Conservation (phyloP, 2,797 vertebrate species). For the Sebastes baramenuke region DNA sequence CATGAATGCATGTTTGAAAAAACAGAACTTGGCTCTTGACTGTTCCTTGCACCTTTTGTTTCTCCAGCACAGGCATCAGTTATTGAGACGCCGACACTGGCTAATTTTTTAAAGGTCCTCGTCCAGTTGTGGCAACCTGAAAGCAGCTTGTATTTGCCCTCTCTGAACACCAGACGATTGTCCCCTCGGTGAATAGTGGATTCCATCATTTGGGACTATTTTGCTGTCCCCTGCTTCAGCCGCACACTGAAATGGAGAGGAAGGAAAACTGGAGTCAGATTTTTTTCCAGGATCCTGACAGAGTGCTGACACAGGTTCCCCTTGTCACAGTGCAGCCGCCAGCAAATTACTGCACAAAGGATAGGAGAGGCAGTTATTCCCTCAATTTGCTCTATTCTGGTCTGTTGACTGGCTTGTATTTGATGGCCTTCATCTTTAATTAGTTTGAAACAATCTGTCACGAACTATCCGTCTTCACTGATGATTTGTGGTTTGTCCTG, state of each 20-base stretch:
- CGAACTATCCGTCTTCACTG: not conserved
- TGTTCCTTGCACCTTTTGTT: slow-evolving; percentile 32
- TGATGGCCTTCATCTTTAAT: not conserved
- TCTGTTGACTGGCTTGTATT: slow-evolving; percentile 4
- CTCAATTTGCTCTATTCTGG: not conserved
- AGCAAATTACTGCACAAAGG: slow-evolving; percentile 50
- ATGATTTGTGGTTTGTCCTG: not conserved
- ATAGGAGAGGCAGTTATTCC: slow-evolving; percentile 21
- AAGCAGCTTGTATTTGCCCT: not conserved
- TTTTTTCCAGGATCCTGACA: slow-evolving; percentile 77
- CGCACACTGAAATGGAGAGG: slow-evolving; percentile 53
- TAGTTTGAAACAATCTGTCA: not conserved
- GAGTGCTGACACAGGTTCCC: slow-evolving; percentile 81
- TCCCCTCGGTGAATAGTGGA: slow-evolving; percentile 6
- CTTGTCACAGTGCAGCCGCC: slow-evolving; percentile 59
- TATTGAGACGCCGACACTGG: slow-evolving; percentile 6
- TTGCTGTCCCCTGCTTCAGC: slow-evolving; percentile 43
- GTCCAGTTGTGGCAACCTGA: not conserved
- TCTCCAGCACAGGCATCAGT: slow-evolving; percentile 5
- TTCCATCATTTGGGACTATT: slow-evolving; percentile 38
- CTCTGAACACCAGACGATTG: slow-evolving; percentile 2
- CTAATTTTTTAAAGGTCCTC: not conserved
- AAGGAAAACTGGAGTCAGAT: slow-evolving; percentile 80
- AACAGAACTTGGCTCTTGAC: slow-evolving; percentile 19
- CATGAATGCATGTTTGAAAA: slow-evolving; percentile 19